Base-by-base conservation (phyloP, 1,140 invertebrate genomes). In the Drosophila kurseongensis region DNA sequence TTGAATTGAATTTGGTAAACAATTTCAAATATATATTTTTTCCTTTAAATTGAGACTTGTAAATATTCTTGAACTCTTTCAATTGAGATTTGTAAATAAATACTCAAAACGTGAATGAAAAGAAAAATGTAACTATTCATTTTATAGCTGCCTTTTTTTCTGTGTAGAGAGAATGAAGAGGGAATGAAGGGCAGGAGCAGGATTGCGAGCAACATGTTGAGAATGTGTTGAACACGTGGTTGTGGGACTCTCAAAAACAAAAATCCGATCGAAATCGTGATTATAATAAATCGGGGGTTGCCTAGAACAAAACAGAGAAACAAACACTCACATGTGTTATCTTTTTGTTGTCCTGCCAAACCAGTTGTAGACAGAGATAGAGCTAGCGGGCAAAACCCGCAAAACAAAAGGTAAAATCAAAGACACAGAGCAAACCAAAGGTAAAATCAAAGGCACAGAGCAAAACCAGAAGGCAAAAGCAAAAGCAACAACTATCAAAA, bases 141-240 rank as follows among this genome's bases (percentile, higher is more conserved):
- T 18, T 18, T 18, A 18, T 18, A 1, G 18, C 18, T 44, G 16
- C 35, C 5, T 51, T 51, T 35, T 12, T 51, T 1, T 32, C 8
- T 51, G 48, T 51, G 13, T 23, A 44, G 16, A 13, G 2, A 9
- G 7, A 8, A 14, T 14, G 18, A 48, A 44, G 44, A 18, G 50
- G 45, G 10, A 47, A 23, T 1, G 13, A 27, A 38, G 40, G 29
- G 7, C 29, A 32, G 29, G 29, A 44, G 42, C 14, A 58, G 56
- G 60, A 55, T 50, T 42, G 52, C 50, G 62, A 79, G 58, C 66
- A 86, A 80, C 79, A 79, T 86, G 83, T 88, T 88, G 63, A 59
- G 76, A 86, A 86, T 88, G 71, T 86, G 83, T 82, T 86, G 63
- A 86, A 88, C 83, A 86, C 83, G 83, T 86, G 83, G 83, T 82